These are phyloP conservation scores for Coregonus clupeaformis DNA, from an alignment of 2,113 vertebrate species.

Conservation along the genomic window DNA sequence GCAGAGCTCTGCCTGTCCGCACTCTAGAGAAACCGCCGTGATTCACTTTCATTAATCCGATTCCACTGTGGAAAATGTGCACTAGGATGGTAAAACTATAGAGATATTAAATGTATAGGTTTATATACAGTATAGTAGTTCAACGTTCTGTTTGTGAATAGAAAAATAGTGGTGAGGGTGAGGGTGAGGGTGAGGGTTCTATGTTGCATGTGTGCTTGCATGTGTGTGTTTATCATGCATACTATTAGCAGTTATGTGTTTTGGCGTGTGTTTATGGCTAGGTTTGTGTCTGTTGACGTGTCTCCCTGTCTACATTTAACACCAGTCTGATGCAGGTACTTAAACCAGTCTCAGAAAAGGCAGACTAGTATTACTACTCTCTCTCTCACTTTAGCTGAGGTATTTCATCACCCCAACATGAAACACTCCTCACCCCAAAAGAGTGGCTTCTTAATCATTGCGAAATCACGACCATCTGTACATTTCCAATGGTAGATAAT, in stretches of 20 bases:
- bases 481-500: conserved; percentile 22
- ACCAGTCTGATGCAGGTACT: conserved; percentile 37
- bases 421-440: conserved; percentile 41
- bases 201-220: too few relatives aligned
- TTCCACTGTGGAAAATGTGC: not conserved
- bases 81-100: too few relatives aligned
- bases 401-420: conserved; percentile 50
- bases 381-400: conserved; percentile 45
- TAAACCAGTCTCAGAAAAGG: conserved; percentile 14
- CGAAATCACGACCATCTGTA: conserved; percentile 28
- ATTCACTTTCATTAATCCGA: too few relatives aligned
- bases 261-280: conserved; percentile 29
- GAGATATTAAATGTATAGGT: too few relatives aligned
- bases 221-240: not conserved
- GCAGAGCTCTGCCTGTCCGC: conserved; percentile 39
- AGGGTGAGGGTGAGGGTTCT: too few relatives aligned
- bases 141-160: too few relatives aligned
- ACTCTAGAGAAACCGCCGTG: conserved; percentile 31
- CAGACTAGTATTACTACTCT: conserved; percentile 50
- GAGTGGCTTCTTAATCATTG: conserved; percentile 32
- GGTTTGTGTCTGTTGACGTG: conserved; percentile 31
- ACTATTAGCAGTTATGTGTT: conserved; percentile 10
- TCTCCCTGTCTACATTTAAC: conserved; percentile 19
- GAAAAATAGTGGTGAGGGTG: too few relatives aligned
- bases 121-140: too few relatives aligned